phyloP scores from a whole-genome alignment of 2,113 vertebrate genomes.

The Cyphomyrus plagiostoma region DNA sequence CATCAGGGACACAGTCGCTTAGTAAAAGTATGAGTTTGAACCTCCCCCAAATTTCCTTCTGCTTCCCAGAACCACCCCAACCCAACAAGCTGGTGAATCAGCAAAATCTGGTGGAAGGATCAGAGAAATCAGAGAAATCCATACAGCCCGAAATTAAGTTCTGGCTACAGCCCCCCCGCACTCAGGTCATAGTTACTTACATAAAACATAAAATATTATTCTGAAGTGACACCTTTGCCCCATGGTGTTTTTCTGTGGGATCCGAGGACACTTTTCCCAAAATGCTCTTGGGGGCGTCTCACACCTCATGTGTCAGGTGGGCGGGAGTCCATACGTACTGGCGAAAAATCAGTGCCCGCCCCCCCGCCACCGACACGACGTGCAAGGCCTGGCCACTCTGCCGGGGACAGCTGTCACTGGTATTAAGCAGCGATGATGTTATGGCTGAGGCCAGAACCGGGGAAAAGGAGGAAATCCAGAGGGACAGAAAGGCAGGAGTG shows the following conservation, averaged over 20 bases:
- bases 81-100: background rate
- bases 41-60: background rate
- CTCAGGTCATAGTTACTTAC: background rate
- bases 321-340: background rate
- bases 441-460: conserved; percentile 8
- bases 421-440: conserved; percentile 31
- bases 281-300: background rate
- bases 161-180: too few species aligned
- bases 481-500: background rate
- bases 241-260: background rate
- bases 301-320: background rate
- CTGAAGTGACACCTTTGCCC: background rate
- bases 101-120: background rate
- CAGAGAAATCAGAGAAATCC: too few species aligned
- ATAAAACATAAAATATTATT: background rate
- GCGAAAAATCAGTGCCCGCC: too few species aligned
- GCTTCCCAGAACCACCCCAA: background rate
- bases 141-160: too few species aligned
- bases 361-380: background rate
- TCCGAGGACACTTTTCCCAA: background rate
- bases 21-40: background rate
- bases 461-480: conserved; percentile 38
- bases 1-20: background rate
- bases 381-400: too few species aligned
- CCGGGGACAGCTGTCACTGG: conserved; percentile 36